phyloP scores from a whole-genome alignment of 2,888 invertebrate genomes.

The Hylaea fasciaria region DNA sequence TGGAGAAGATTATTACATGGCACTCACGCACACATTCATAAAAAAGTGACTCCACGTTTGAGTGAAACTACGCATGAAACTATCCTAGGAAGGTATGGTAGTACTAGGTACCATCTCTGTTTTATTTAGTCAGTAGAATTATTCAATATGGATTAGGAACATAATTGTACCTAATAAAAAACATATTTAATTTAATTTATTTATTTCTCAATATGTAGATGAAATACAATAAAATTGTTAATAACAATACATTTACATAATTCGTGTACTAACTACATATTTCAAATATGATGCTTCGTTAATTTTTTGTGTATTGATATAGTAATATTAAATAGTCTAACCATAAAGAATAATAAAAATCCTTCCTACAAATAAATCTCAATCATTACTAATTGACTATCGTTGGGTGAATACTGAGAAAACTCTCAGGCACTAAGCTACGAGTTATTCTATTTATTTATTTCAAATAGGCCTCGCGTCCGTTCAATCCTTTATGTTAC shows the following conservation, averaged over 20 bases:
- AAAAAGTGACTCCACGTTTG: too few species aligned
- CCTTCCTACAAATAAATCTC: slow-evolving; percentile 79
- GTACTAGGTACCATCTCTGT: too few species aligned
- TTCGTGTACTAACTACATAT: slow-evolving; percentile 43
- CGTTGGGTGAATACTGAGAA: slow-evolving; percentile 83
- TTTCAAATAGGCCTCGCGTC: slow-evolving; percentile 68
- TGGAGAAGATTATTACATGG: too few species aligned
- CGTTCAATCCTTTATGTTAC: slow-evolving; percentile 58
- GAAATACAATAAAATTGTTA: slow-evolving; percentile 76
- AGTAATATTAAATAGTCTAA: slow-evolving; percentile 56
- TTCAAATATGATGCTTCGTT: slow-evolving; percentile 33
- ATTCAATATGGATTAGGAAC: too few species aligned
- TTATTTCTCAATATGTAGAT: slow-evolving; percentile 68
- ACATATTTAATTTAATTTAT: slow-evolving; percentile 59
- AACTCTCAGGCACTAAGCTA: slow-evolving; percentile 75
- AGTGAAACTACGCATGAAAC: too few species aligned
- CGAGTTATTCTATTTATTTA: slow-evolving; percentile 53
- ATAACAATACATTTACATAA: slow-evolving; percentile 71
- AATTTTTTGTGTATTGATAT: slow-evolving; percentile 60
- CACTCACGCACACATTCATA: too few species aligned
- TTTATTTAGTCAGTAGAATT: too few species aligned
- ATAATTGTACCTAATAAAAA: slow-evolving; percentile 27
- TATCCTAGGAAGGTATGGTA: too few species aligned
- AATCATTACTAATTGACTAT: slow-evolving; percentile 83
- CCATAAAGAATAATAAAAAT: slow-evolving; percentile 62